Conservation (phyloP, 2,888 invertebrate species). For the Chalcis sispes region DNA sequence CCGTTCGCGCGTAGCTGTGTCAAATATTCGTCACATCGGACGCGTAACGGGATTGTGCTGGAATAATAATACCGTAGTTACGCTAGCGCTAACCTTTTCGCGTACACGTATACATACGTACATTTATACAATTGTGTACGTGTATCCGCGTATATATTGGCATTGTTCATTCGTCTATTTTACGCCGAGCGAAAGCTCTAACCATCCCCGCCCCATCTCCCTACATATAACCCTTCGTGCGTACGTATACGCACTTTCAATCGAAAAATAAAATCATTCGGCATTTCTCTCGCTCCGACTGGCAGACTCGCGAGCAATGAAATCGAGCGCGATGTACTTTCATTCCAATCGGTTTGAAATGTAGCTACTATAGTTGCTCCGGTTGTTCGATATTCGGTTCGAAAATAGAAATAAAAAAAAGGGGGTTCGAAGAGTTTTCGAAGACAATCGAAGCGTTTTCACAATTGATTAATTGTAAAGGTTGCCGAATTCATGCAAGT, state of each 20-base stretch:
- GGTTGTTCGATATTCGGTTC: too few relatives aligned
- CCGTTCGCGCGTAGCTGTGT: conserved; percentile 29
- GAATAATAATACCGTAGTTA: conserved; percentile 68
- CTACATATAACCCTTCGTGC: background rate
- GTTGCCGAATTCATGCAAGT: too few relatives aligned
- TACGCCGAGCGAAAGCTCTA: too few relatives aligned
- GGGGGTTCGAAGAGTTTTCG: too few relatives aligned
- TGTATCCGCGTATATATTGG: conserved; percentile 22
- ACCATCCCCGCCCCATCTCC: too few relatives aligned
- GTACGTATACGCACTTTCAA: background rate
- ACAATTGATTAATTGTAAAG: too few relatives aligned
- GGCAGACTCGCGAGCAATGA: background rate
- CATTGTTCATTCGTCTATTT: conserved; percentile 34
- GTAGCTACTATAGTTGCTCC: too few relatives aligned
- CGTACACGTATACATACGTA: too few relatives aligned
- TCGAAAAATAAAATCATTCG: conserved; percentile 15
- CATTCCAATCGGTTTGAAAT: conserved; percentile 19
- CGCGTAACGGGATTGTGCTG: conserved; percentile 59
- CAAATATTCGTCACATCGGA: conserved; percentile 64
- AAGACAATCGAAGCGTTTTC: too few relatives aligned
- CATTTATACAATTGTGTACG: too few relatives aligned
- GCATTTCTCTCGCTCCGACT: background rate
- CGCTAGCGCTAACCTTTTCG: too few relatives aligned
- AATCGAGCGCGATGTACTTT: background rate
- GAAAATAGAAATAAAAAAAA: too few relatives aligned